Base-by-base conservation (phyloP, 2,113 vertebrate genomes). In the Salvelinus alpinus region DNA sequence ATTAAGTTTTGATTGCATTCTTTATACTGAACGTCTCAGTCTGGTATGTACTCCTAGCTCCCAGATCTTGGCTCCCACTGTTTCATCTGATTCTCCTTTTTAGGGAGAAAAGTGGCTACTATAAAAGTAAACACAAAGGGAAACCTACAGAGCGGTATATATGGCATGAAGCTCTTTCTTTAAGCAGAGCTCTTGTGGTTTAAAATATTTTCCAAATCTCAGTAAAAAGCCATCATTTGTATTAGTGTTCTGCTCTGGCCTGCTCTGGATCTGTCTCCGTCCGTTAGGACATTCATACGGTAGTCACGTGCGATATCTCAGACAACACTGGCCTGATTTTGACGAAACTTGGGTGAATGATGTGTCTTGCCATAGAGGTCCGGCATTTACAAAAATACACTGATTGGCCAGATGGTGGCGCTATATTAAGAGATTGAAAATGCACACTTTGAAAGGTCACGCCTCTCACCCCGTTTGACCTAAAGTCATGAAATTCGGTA, bases 191-290 rank as follows among this genome's bases (percentile, higher is more conserved):
- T 72, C 59, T n/a, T 85, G 82, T 67, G 70, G 72, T 76, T 48
- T 73, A 3, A 27, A 84, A 82, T 82, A 59, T 83, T 84, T 88
- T 72, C 86, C 88, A 88, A 81, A 80, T 88, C 84, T 77, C 22
- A 14, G 81, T 75, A 67, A 66, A 68, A 78, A 80, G 73, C 88
- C 75, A 75, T 85, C 77, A 74, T 80, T 84, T 77, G 84, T 69
- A 86, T 86, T 79, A 82, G 69, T 80, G 82, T 74, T 85, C 78
- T 77, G 74, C 51, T 54, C 48, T 13, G 48, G 85, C 80, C 88
- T 85, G 74, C 69, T 83, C 70, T 68, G 29, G 66, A 68, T 44
- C 38, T 12, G 2, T 12, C 38, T 3, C 38, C 9, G 9, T 44
- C 9, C 38, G 8, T 44, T 11, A 11, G 38, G 9, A 44, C 2